Conservation (phyloP, 2,888 invertebrate species). For the Adela reaumurella region DNA sequence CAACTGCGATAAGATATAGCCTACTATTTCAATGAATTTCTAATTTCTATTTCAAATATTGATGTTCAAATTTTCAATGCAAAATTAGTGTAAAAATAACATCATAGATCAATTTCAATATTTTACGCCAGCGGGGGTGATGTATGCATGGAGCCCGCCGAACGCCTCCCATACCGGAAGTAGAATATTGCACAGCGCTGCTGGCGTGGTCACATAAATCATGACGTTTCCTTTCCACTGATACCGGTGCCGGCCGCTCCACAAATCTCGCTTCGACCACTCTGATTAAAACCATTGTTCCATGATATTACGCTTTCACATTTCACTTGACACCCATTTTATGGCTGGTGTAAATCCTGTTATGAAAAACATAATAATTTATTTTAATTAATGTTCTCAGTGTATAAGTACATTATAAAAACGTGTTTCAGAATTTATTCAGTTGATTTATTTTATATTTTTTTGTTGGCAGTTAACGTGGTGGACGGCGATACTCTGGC, state of each 20-base stretch:
- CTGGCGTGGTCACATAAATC: background rate
- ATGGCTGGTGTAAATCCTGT: no score
- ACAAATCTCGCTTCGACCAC: background rate
- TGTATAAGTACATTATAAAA: background rate
- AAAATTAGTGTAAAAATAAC: no score
- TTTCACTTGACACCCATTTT: no score
- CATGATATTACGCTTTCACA: no score
- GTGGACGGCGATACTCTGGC: constrained; percentile 85
- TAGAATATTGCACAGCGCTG: background rate
- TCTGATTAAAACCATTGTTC: background rate
- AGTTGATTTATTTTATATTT: background rate
- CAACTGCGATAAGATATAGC: no score
- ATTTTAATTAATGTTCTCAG: background rate
- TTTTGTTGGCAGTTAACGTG: constrained; percentile 69
- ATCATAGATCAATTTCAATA: no score
- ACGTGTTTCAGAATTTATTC: background rate
- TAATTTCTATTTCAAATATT: no score
- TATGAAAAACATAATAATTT: no score
- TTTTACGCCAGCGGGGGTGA: no score
- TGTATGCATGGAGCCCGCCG: background rate
- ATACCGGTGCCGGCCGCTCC: background rate
- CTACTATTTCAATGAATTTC: no score
- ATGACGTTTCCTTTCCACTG: background rate
- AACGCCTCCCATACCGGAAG: background rate
- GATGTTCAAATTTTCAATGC: no score